phyloP scores from a whole-genome alignment of 2,797 vertebrate species.

The Poecilia wingei region DNA sequence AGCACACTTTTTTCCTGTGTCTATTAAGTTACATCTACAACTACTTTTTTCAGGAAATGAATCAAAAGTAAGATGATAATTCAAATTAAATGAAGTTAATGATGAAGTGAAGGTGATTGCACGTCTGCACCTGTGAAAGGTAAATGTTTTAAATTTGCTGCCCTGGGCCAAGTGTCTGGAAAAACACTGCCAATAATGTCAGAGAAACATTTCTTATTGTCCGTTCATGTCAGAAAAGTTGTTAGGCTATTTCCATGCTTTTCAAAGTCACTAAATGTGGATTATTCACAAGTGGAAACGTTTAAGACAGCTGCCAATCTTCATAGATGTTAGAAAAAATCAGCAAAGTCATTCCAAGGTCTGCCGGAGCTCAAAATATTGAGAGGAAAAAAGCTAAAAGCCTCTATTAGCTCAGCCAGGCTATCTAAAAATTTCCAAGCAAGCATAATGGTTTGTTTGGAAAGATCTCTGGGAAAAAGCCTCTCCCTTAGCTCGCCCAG shows the following conservation, averaged over 20 bases:
- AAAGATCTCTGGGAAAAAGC: neutral
- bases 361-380: neutral
- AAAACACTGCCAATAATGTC: neutral
- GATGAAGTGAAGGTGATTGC: neutral
- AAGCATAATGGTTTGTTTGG: neutral
- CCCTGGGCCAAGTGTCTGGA: neutral
- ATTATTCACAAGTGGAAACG: neutral
- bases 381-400: neutral
- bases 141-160: neutral
- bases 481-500: neutral
- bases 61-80: neutral
- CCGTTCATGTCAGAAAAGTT: neutral
- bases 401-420: neutral
- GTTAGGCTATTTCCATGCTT: neutral
- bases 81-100: neutral
- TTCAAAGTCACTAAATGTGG: neutral
- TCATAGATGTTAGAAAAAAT: neutral
- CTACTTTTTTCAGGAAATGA: neutral
- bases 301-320: neutral
- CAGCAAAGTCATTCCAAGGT: neutral
- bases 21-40: neutral
- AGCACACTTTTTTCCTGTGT: neutral
- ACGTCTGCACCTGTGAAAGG: neutral
- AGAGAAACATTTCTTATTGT: neutral
- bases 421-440: neutral